Percentiles rank a stretch among this genome's conserved stretches.
These are phyloP conservation scores for Adoxophyes honmai DNA, from an alignment of 1,140 invertebrate species.

Conservation along the genomic window DNA sequence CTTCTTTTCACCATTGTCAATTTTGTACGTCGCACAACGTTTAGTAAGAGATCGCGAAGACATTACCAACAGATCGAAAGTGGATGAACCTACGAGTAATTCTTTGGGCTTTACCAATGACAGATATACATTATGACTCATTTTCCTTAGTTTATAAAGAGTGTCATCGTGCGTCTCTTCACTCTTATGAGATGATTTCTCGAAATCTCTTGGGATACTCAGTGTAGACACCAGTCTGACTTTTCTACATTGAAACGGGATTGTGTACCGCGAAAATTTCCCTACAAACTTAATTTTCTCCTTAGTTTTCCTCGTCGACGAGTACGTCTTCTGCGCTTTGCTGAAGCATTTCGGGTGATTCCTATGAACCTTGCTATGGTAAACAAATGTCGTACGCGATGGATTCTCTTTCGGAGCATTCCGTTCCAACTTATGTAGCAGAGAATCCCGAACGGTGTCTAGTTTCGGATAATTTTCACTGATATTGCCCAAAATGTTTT, in stretches of 20 bases:
- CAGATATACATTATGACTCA: conserved; percentile 30
- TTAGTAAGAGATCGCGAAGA: conserved; percentile 43
- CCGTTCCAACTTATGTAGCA: conserved; percentile 41
- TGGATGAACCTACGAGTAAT: conserved; percentile 34
- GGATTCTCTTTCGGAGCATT: no score
- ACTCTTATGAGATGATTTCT: conserved; percentile 18
- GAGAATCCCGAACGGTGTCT: conserved; percentile 44
- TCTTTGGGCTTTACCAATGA: conserved; percentile 31
- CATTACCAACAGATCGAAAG: conserved; percentile 40
- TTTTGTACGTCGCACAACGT: conserved; percentile 30
- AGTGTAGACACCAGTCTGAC: conserved; percentile 51
- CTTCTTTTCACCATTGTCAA: conserved; percentile 15
- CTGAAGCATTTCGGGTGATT: no score
- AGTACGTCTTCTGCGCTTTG: no score
- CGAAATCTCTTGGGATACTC: conserved; percentile 48
- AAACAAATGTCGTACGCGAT: no score
- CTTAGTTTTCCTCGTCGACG: conserved; percentile 18
- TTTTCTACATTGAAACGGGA: conserved; percentile 37
- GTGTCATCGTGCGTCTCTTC: conserved; percentile 16
- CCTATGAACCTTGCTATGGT: no score
- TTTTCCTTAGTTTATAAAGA: conserved; percentile 21
- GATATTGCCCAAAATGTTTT: conserved; percentile 45
- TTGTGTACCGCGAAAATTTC: conserved; percentile 21
- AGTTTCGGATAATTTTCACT: conserved; percentile 44
- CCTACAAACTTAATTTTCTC: not conserved